Evolutionary conservation across 2,113 vertebrate species (phyloP), one percentile per base, ranked within the genome.

Genomic region (Nanorana parkeri): DNA sequence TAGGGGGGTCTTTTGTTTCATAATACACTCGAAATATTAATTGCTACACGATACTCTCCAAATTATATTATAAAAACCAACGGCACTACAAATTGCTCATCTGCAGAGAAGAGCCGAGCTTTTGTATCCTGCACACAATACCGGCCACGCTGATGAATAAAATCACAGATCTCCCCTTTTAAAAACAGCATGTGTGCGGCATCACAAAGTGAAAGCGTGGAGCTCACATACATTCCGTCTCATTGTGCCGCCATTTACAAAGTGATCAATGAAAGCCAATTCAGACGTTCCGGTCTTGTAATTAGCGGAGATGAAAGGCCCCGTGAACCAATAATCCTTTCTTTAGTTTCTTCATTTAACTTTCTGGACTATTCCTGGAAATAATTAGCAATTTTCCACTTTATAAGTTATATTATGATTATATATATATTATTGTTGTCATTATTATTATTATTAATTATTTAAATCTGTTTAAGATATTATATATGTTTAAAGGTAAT

Each of bases 151-250:
- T 19, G 26, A 74, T 36, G 54, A 60, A 21, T 41, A 41, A 23
- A 60, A 60, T n/a, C 72, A 60, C 55, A 60, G 29, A 60, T 73
- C 16, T 61, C 19, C 72, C 55, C 72, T 75, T 75, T 60, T 23
- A 75, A 61, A 55, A 60, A 11, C 56, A 60, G 72, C 55, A 23
- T 60, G 71, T 58, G 71, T 36, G 21, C 10, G 3, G 15, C 20
- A 75, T 74, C 55, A 74, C 55, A 74, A 21, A 60, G 60, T 60
- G 21, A 23, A 60, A 36, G 16, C 28, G 41, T 36, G 28, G 52
- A 3, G 72, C 55, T 41, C 55, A 75, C 72, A 75, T 61, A 61
- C 28, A 61, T 73, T 73, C 29, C 20, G 24, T 23, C 28, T 29
- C 17, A n/a, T 73, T 73, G 28, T 41, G 20, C 15, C 5, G 17